Conservation (phyloP, 2,113 vertebrate genomes). For the Gambusia holbrooki region DNA sequence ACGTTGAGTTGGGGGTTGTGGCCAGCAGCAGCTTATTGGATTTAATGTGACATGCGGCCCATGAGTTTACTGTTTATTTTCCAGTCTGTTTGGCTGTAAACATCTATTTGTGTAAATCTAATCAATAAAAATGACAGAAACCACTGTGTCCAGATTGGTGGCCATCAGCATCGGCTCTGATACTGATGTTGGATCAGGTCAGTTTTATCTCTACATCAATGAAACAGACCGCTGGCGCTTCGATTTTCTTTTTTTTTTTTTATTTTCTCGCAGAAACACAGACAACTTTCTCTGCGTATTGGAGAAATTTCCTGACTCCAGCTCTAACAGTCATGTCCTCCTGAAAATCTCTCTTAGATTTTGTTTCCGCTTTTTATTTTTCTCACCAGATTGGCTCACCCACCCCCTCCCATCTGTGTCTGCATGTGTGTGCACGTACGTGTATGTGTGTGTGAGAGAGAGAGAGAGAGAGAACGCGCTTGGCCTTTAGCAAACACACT, state of each 20-base stretch:
- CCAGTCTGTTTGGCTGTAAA: background rate
- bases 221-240: background rate
- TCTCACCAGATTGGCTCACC: slow-evolving; percentile 64
- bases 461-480: slow-evolving; percentile 35
- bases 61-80: too few species aligned
- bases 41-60: too few species aligned
- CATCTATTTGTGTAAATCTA: background rate
- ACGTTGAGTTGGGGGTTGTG: too few species aligned
- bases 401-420: slow-evolving; percentile 58
- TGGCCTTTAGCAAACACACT: slow-evolving; percentile 70
- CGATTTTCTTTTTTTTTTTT: background rate
- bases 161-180: background rate
- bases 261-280: background rate
- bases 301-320: slow-evolving; percentile 9
- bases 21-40: too few species aligned
- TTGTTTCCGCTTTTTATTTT: slow-evolving; percentile 45
- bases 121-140: background rate
- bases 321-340: slow-evolving; percentile 18
- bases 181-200: background rate
- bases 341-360: slow-evolving; percentile 35
- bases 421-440: background rate
- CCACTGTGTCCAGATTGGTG: too few species aligned
- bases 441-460: background rate
- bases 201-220: background rate
- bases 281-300: background rate